Conservation (phyloP, 2,113 vertebrate genomes). For the Pavo muticus region DNA sequence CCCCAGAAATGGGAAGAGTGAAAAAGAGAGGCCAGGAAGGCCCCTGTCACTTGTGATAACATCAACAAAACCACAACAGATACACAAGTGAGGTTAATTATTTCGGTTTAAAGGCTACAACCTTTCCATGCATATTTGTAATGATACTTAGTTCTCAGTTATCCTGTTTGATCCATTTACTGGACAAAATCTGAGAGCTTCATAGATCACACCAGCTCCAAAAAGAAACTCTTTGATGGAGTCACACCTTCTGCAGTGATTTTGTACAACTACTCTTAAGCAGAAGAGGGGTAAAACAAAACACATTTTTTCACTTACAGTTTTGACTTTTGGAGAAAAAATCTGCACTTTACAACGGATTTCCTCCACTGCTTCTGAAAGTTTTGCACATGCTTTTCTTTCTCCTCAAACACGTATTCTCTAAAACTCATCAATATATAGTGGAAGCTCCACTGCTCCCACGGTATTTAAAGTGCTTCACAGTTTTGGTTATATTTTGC, state of each 20-base stretch:
- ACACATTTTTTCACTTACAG: background rate
- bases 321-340: background rate
- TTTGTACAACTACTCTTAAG: background rate
- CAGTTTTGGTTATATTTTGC: background rate
- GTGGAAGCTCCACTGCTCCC: background rate
- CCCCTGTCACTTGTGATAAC: too few relatives aligned
- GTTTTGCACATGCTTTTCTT: fast-evolving
- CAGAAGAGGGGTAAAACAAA: background rate
- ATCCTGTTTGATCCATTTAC: background rate
- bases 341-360: background rate
- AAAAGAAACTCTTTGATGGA: background rate
- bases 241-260: background rate
- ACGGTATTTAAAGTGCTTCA: background rate
- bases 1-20: too few relatives aligned
- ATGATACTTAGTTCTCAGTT: background rate
- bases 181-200: background rate
- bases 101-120: background rate
- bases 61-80: too few relatives aligned
- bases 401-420: background rate
- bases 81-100: too few relatives aligned
- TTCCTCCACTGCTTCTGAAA: background rate
- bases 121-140: background rate
- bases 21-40: too few relatives aligned
- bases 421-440: background rate
- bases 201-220: background rate